These are phyloP conservation scores for Atta colombica DNA, from an alignment of 1,140 invertebrate genomes.

Conservation along the genomic window DNA sequence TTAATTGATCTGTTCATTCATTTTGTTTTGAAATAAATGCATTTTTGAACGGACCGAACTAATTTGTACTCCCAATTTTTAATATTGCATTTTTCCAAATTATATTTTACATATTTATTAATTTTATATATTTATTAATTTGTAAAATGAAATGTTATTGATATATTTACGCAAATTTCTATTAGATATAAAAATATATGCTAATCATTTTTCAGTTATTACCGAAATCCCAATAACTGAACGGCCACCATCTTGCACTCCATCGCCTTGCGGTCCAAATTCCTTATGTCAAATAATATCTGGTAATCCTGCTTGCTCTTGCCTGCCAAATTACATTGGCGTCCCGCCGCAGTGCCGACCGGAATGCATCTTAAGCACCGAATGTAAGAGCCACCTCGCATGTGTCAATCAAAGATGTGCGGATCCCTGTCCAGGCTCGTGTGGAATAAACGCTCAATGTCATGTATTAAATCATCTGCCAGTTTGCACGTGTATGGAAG, in stretches of 20 bases:
- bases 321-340: constrained; percentile 91
- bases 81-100: neutral
- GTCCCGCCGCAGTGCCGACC: constrained; percentile 92
- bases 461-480: constrained; percentile 91
- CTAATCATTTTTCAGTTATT: constrained; percentile 35
- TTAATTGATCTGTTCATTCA: no score
- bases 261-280: constrained; percentile 94
- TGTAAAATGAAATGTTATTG: neutral
- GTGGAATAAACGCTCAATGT: constrained; percentile 91
- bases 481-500: constrained; percentile 91
- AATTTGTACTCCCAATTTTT: neutral
- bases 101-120: neutral
- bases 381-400: constrained; percentile 90
- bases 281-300: constrained; percentile 91
- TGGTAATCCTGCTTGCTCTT: constrained; percentile 92
- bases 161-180: neutral
- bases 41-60: no score
- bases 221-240: constrained; percentile 84
- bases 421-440: constrained; percentile 92
- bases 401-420: constrained; percentile 91
- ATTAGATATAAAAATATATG: neutral
- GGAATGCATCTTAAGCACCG: constrained; percentile 91
- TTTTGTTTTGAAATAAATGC: no score
- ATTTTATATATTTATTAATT: constrained; percentile 6
- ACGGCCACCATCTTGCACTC: constrained; percentile 90